Percentiles rank a stretch among this genome's conserved stretches.
Evolutionary conservation across 2,888 invertebrate species (phyloP).

Genomic region (Drosophila recens): DNA sequence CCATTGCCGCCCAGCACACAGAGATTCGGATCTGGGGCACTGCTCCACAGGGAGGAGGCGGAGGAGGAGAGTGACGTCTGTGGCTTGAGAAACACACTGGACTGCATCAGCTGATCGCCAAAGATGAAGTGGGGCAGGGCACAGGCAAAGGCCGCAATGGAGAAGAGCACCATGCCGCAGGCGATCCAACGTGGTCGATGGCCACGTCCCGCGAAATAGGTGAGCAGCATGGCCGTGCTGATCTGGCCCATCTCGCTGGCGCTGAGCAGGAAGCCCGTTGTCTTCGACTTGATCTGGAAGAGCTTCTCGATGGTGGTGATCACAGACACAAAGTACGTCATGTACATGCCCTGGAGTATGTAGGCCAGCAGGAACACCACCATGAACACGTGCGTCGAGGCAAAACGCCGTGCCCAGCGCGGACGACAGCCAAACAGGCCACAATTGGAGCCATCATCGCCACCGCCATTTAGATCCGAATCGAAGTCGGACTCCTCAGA

Average conservation of each 20-base stretch:
- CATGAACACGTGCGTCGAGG: slow-evolving; percentile 95
- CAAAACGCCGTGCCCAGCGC: slow-evolving; percentile 90
- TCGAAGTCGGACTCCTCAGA: slow-evolving; percentile 81
- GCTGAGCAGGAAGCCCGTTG: slow-evolving; percentile 94
- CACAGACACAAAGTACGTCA: slow-evolving; percentile 96
- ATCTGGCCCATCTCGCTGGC: slow-evolving; percentile 97
- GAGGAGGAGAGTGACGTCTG: slow-evolving; percentile 15
- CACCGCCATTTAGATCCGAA: slow-evolving; percentile 69
- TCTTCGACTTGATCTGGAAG: slow-evolving; percentile 96
- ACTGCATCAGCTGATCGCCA: slow-evolving; percentile 89
- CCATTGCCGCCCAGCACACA: slow-evolving; percentile 69
- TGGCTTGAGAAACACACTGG: slow-evolving; percentile 77
- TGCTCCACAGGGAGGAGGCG: slow-evolving; percentile 45
- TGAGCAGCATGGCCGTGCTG: slow-evolving; percentile 93
- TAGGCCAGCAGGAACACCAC: slow-evolving; percentile 94
- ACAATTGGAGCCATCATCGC: slow-evolving; percentile 86
- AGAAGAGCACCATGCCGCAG: slow-evolving; percentile 95
- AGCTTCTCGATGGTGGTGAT: slow-evolving; percentile 97
- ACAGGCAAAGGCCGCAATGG: slow-evolving; percentile 93
- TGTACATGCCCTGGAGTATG: slow-evolving; percentile 96
- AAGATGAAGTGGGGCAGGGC: slow-evolving; percentile 95
- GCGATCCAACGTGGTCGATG: slow-evolving; percentile 97
- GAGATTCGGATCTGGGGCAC: slow-evolving; percentile 73
- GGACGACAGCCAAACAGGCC: slow-evolving; percentile 93
- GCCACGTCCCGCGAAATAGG: slow-evolving; percentile 96